Evolutionary conservation across 2,888 invertebrate genomes (phyloP).

Genomic region (Luperina nickerlii): DNA sequence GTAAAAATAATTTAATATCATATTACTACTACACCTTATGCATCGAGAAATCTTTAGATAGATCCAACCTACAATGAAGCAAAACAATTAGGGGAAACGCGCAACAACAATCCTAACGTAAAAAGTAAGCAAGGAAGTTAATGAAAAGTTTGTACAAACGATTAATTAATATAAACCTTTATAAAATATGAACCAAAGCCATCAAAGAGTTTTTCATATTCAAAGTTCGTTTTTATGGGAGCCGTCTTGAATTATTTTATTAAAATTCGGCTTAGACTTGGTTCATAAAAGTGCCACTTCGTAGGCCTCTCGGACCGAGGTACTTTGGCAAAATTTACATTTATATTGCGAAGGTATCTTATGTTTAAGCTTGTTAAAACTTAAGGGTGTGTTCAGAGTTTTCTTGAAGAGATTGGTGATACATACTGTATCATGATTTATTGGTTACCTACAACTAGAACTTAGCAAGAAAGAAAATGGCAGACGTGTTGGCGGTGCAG

Average conservation of each 20-base stretch:
- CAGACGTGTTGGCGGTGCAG: background rate
- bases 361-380: conserved; percentile 69
- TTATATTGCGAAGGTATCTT: conserved; percentile 76
- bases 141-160: conserved; percentile 56
- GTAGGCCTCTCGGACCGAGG: conserved; percentile 64
- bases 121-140: conserved; percentile 25
- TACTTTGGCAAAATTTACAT: conserved; percentile 72
- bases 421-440: conserved; percentile 3
- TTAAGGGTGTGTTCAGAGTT: conserved; percentile 47
- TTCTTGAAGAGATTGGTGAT: conserved; percentile 29
- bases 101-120: conserved; percentile 4
- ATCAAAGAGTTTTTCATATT: conserved; percentile 67
- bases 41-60: no score
- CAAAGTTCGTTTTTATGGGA: conserved; percentile 71
- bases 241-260: conserved; percentile 70
- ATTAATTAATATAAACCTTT: conserved; percentile 63
- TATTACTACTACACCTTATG: no score
- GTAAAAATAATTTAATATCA: background rate
- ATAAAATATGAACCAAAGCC: conserved; percentile 61
- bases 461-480: background rate
- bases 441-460: background rate
- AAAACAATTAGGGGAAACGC: background rate
- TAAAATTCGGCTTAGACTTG: conserved; percentile 69
- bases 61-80: background rate
- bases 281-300: conserved; percentile 74